Base-by-base conservation (phyloP, 1,140 invertebrate species). In the Archegozetes longisetosus region DNA sequence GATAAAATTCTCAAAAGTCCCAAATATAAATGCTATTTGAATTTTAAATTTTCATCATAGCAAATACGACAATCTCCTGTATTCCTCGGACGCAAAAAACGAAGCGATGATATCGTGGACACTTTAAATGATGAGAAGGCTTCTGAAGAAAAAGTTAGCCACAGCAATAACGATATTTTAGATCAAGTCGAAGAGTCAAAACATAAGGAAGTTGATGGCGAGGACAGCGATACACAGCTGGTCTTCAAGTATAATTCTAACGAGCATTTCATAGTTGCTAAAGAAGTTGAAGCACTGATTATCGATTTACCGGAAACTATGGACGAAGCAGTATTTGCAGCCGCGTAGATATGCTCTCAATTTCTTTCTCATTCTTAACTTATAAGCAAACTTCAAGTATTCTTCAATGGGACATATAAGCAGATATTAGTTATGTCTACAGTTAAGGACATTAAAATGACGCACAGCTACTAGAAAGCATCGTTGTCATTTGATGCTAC, bases 51-150 rank as follows among this genome's bases (percentile, higher is more conserved):
- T n/a, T n/a, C 48, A 40, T 57, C 22, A 3, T 32, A 60, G 58
- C 58, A 60, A 60, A 26, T 60, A 22, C n/a, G 53, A 53, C 58
- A 60, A 49, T 28, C 58, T 23, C 58, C 58, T 24, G 53, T 60
- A 25, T 60, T 60, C 24, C 27, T 60, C 17, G 58, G 58, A 53
- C 50, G 57, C 26, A 49, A 46, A 59, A 60, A 55, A 26, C 26
- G 58, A 57, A 50, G 29, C 20, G 20, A 23, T 13, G 4, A 14
- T 12, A 48, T 6, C 24, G 20, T 20, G 12, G 1, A 3, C 1
- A 2, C 3, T 13, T n/a, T n/a, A 2, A 40, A 20, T n/a, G 50
- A 52, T 12, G 6, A n/a, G 13, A 3, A n/a, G n/a, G 12, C 28
- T 12, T 12, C 4, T 22, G 24, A n/a, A 27, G 13, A 26, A 27